Conservation (phyloP, 2,113 vertebrate genomes). For the Amphilophus citrinellus region DNA sequence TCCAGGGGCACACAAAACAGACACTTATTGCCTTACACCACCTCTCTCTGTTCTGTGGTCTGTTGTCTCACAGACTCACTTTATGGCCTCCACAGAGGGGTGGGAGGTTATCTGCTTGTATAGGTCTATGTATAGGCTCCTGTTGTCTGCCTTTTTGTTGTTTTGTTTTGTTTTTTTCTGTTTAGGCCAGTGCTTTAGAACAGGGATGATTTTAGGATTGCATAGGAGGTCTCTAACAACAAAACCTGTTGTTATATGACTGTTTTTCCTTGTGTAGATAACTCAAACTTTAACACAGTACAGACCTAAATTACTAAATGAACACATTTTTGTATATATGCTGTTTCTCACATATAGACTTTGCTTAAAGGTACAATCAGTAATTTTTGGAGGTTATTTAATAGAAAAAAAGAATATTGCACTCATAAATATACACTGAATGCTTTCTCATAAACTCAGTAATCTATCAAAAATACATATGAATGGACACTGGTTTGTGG, state of each 20-base stretch:
- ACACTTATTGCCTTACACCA: constrained; percentile 74
- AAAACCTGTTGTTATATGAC: background rate
- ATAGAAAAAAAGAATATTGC: no score
- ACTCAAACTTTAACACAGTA: background rate
- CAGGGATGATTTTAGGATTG: constrained; percentile 5
- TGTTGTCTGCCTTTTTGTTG: constrained; percentile 20
- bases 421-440: no score
- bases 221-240: background rate
- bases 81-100: constrained; percentile 59
- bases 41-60: constrained; percentile 59
- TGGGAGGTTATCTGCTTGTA: constrained; percentile 41
- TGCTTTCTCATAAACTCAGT: no score
- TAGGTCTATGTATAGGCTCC: constrained; percentile 17
- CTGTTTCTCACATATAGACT: background rate
- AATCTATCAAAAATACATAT: no score
- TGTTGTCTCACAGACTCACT: constrained; percentile 58
- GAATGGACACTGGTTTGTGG: no score
- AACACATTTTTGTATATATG: background rate
- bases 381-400: no score
- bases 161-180: constrained; percentile 13
- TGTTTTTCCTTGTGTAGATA: background rate
- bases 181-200: constrained; percentile 32
- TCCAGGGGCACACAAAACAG: constrained; percentile 69
- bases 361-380: no score
- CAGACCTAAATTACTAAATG: background rate